Evolutionary conservation across 1,140 invertebrate genomes (phyloP).

Genomic region (Diorhabda carinulata): DNA sequence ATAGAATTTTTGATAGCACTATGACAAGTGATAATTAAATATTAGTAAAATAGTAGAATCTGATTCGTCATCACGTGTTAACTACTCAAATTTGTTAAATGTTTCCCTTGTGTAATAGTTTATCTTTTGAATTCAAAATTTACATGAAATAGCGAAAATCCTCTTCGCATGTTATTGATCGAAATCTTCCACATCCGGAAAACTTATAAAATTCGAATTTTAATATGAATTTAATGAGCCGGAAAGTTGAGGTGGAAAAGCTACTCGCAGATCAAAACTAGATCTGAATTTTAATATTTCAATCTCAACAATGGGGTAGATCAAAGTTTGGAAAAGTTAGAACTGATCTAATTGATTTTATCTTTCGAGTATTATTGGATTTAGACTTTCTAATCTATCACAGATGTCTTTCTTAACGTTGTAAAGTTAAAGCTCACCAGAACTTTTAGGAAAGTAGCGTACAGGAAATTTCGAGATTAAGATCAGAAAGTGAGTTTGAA

Average conservation of each 20-base stretch:
- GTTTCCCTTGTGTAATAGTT: background rate
- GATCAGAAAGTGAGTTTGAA: no score
- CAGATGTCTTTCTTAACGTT: no score
- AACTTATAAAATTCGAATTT: background rate
- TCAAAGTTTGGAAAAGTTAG: background rate
- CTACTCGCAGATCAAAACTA: background rate
- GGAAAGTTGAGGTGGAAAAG: background rate
- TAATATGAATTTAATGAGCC: conserved; percentile 3
- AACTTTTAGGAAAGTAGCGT: no score
- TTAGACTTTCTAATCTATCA: background rate
- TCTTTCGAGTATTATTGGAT: background rate
- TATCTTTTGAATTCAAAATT: conserved; percentile 1
- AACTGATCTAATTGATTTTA: background rate
- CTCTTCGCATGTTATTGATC: background rate
- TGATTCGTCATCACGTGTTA: no score
- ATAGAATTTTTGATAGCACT: no score
- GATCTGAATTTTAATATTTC: conserved; percentile 1
- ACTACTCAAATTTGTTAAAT: no score
- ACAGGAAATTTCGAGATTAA: no score
- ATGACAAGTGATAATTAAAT: no score
- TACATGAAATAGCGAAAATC: background rate
- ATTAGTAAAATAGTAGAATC: no score
- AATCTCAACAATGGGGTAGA: background rate
- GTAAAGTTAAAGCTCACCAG: no score
- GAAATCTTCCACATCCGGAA: background rate